Percentiles rank a stretch among this genome's conserved stretches.
Conservation (phyloP, 2,888 invertebrate genomes). For the Xanthorhoe designata region DNA sequence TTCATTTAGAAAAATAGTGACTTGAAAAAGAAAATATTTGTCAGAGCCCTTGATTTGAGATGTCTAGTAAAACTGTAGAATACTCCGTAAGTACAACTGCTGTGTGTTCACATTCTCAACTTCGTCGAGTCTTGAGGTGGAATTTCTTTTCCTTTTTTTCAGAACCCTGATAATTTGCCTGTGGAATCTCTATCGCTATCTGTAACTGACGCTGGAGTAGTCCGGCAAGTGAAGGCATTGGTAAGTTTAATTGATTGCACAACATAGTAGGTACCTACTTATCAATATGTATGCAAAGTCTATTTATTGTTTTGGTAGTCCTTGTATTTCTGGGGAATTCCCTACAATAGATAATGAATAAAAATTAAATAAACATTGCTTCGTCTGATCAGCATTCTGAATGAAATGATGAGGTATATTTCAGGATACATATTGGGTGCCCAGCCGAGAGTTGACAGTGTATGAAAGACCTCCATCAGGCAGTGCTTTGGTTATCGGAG, state of each 20-base stretch:
- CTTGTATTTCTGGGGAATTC: slow-evolving; percentile 28
- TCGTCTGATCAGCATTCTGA: no score
- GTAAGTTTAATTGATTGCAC: slow-evolving; percentile 69
- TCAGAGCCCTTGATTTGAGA: slow-evolving; percentile 8
- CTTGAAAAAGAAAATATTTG: not conserved
- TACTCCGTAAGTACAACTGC: slow-evolving; percentile 54
- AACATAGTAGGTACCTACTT: not conserved
- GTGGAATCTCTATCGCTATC: slow-evolving; percentile 78
- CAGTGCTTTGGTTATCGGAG: slow-evolving; percentile 78
- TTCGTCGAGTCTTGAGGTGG: not conserved
- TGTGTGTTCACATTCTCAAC: slow-evolving; percentile 22
- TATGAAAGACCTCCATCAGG: slow-evolving; percentile 85
- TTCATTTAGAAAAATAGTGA: not conserved
- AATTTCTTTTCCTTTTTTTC: slow-evolving; percentile 37
- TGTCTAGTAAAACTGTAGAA: slow-evolving; percentile 36
- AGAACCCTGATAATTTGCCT: slow-evolving; percentile 87
- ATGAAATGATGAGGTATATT: not conserved
- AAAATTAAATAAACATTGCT: no score
- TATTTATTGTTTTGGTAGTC: slow-evolving; percentile 34
- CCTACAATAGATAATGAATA: slow-evolving; percentile 6
- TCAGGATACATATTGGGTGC: slow-evolving; percentile 86
- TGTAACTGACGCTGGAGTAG: slow-evolving; percentile 81
- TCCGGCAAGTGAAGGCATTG: slow-evolving; percentile 86
- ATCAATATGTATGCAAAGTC: slow-evolving; percentile 8
- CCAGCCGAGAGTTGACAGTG: slow-evolving; percentile 81